A percentile compares a stretch with the other conserved stretches of the same genome.
Conservation (phyloP, 2,888 invertebrate species). For the Listrodromus nycthemerus region DNA sequence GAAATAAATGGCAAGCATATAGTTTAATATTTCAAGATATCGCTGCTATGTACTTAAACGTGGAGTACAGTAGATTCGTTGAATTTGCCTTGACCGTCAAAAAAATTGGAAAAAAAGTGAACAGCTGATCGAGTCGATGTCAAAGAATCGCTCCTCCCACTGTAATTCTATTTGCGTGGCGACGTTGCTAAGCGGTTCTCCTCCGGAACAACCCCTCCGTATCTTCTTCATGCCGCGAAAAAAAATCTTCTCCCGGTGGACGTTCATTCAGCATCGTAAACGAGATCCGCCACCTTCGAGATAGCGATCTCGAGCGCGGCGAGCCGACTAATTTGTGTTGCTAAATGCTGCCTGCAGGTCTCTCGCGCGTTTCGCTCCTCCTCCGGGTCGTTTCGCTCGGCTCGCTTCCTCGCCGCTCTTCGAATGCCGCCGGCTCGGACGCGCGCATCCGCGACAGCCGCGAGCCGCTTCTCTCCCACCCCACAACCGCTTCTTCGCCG, state of each 20-base stretch:
- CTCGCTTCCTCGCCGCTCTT: constrained; percentile 21
- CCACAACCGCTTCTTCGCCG: constrained; percentile 34
- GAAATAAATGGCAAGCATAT: not conserved
- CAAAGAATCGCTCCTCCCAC: constrained; percentile 6
- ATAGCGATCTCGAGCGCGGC: constrained; percentile 65
- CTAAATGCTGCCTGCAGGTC: constrained; percentile 73
- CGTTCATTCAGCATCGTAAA: constrained; percentile 68
- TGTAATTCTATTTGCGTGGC: constrained; percentile 42
- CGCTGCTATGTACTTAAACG: not conserved
- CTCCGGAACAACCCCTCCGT: not conserved
- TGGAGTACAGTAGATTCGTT: not conserved
- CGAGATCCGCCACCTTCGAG: constrained; percentile 66
- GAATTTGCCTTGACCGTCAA: not conserved
- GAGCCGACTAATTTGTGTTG: constrained; percentile 78
- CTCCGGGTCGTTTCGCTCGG: constrained; percentile 57
- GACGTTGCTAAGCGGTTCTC: constrained; percentile 37
- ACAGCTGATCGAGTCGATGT: constrained; percentile 6
- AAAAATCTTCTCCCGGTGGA: constrained; percentile 40
- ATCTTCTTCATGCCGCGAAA: constrained; percentile 11
- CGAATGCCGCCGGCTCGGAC: constrained; percentile 1
- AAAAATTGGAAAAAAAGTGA: constrained; percentile 13
- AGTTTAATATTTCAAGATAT: constrained; percentile 7
- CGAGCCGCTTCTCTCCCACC: not conserved
- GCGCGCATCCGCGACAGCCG: not conserved
- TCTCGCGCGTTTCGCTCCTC: constrained; percentile 21